Evolutionary conservation across 2,797 vertebrate species (phyloP), one percentile per base, ranked within the genome.

Genomic region (Syndactyla subalaris): DNA sequence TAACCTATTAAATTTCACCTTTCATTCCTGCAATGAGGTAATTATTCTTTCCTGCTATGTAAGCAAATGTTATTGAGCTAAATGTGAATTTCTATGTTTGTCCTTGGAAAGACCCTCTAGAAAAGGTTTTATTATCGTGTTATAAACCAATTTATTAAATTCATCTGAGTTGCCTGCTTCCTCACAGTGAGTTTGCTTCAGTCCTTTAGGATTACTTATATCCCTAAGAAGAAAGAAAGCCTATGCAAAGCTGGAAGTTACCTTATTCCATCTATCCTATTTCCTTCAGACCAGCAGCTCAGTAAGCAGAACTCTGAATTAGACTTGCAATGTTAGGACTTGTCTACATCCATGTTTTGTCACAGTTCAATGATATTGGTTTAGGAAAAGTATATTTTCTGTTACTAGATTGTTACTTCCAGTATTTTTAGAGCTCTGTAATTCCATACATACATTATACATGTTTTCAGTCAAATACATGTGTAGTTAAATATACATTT

Each of bases 71-170:
- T 82, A 65, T 74, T 88, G 49, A 91, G 57, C 48, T 45, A 85
- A 94, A 93, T 72, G 21, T 59, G 59, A 86, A 76, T 92, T 82
- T 18, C 63, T 88, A 51, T 29, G 32, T 75, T 88, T 94, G 79
- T 84, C 85, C 89, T 96, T 96, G 92, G 78, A 93, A 95, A 93
- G 68, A 83, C 38, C 61, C 36, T 80, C 54, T 87, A 88, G 54
- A 93, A 89, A 84, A 87, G 58, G 22, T 75, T 73, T 32, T 88
- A 16, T 61, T 78, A n/a, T 34, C 24, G 24, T 77, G 13, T 41
- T 68, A 57, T 65, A 93, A 93, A 87, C 68, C 18, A 76, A 54
- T 78, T 78, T 79, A 82, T 68, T 92, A 74, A 80, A 94, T 89
- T 91, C 32, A 43, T 59, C 38, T 36, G 61, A 74, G 45, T 71